Conservation (phyloP, 2,113 vertebrate species). For the Tor tambroides region DNA sequence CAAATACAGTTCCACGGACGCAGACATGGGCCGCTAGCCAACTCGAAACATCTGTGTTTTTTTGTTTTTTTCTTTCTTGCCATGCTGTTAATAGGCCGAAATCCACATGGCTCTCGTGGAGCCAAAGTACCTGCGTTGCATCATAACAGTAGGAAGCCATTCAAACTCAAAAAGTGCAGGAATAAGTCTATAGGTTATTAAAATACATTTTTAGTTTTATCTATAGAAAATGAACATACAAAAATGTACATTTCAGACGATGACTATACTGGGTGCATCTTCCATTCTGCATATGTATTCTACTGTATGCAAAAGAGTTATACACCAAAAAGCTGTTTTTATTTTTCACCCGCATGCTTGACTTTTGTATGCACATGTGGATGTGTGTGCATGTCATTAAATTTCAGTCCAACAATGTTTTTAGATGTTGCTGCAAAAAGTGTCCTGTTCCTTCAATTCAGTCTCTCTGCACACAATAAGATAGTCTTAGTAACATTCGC, state of each 20-base stretch:
- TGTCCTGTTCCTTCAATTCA: neutral
- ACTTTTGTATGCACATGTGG: neutral
- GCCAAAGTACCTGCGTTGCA: slow-evolving; percentile 16
- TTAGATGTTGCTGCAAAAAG: neutral
- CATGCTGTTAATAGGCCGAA: slow-evolving; percentile 23
- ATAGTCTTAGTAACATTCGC: neutral
- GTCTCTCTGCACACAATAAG: neutral
- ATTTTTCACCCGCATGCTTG: neutral
- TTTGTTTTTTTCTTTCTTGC: slow-evolving; percentile 3
- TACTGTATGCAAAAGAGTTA: neutral
- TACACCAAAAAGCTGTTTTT: neutral
- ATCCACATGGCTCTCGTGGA: slow-evolving; percentile 32
- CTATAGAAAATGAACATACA: neutral
- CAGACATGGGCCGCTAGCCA: slow-evolving; percentile 35
- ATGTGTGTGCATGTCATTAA: neutral
- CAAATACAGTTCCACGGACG: slow-evolving; percentile 31
- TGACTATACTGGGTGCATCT: neutral
- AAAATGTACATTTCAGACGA: neutral
- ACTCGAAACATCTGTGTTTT: slow-evolving; percentile 27
- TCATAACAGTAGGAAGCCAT: slow-evolving; percentile 26
- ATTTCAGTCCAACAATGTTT: neutral
- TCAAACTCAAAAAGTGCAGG: slow-evolving; percentile 6
- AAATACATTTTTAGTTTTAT: neutral
- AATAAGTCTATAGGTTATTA: neutral
- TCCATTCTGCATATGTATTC: neutral